phyloP scores from a whole-genome alignment of 1,140 invertebrate species.

The Drosophila setifemur region DNA sequence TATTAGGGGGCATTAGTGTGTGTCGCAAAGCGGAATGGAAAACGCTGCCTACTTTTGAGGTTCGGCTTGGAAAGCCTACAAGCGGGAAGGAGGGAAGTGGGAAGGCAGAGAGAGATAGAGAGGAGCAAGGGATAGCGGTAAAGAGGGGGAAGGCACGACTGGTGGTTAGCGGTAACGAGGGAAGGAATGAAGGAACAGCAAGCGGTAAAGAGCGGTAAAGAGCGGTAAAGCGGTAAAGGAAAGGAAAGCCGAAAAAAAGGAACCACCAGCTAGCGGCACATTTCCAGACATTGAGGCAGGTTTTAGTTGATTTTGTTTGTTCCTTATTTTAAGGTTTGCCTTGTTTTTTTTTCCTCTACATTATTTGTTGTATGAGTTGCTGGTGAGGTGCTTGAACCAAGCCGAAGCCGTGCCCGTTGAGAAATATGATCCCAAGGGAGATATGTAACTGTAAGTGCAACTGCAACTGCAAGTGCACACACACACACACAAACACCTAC shows the following conservation, averaged over 20 bases:
- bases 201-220: background rate
- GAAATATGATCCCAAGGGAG: conserved; percentile 59
- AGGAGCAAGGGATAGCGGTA: background rate
- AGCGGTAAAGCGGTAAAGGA: background rate
- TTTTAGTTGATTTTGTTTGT: conserved; percentile 1
- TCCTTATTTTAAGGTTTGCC: background rate
- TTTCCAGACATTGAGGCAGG: conserved; percentile 62
- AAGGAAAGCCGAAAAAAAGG: background rate
- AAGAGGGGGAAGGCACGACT: too few relatives aligned
- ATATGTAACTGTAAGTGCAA: conserved; percentile 47
- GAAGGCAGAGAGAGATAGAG: background rate
- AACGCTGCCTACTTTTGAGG: conserved; percentile 64
- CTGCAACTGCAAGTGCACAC: conserved; percentile 10
- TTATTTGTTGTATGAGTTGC: background rate
- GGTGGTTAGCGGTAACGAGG: too few relatives aligned
- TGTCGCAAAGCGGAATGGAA: conserved; percentile 7
- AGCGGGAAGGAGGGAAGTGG: background rate
- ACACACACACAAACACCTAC: background rate
- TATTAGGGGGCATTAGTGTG: conserved; percentile 64
- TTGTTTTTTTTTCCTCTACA: background rate
- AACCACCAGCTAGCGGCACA: conserved; percentile 13
- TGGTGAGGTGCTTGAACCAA: conserved; percentile 45
- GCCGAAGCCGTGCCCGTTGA: background rate
- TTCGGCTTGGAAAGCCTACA: background rate
- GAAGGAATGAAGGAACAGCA: background rate